Evolutionary conservation across 2,888 invertebrate genomes (phyloP).

Genomic region (Hyalella azteca): DNA sequence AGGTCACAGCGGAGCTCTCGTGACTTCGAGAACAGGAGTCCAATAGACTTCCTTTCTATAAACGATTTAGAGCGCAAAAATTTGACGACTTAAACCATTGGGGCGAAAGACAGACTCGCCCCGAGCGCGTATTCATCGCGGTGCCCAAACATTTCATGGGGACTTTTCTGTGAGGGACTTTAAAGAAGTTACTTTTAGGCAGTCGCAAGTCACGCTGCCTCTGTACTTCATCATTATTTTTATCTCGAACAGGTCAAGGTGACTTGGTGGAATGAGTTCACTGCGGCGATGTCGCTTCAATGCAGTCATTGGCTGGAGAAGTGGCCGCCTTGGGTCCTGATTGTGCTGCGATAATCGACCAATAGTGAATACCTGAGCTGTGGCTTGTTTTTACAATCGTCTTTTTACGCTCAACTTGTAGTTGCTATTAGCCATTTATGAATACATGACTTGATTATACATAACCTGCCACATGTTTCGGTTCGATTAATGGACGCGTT

Average conservation of each 20-base stretch:
- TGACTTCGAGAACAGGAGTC: too few relatives aligned
- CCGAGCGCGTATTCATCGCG: slow-evolving; percentile 11
- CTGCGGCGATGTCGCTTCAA: not conserved
- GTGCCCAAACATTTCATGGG: slow-evolving; percentile 20
- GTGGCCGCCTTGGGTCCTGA: slow-evolving; percentile 4
- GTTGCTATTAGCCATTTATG: too few relatives aligned
- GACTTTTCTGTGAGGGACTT: not conserved
- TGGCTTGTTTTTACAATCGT: not conserved
- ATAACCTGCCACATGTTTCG: too few relatives aligned
- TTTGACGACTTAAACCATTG: not conserved
- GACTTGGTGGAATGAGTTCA: slow-evolving; percentile 16
- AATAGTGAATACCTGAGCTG: not conserved
- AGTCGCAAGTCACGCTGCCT: slow-evolving; percentile 35
- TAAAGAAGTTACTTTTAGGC: slow-evolving; percentile 36
- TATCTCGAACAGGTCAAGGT: slow-evolving; percentile 26
- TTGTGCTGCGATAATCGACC: slow-evolving; percentile 21
- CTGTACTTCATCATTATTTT: slow-evolving; percentile 36
- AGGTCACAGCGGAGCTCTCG: too few relatives aligned
- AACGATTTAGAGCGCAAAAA: too few relatives aligned
- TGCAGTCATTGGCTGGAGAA: slow-evolving; percentile 18
- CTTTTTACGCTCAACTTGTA: too few relatives aligned
- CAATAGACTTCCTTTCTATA: too few relatives aligned
- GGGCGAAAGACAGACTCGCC: not conserved
- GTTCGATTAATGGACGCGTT: too few relatives aligned
- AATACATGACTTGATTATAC: too few relatives aligned